Percentiles rank a stretch among this genome's conserved stretches.
Evolutionary conservation across 1,140 invertebrate species (phyloP).

Genomic region (Leptopilina boulardi): DNA sequence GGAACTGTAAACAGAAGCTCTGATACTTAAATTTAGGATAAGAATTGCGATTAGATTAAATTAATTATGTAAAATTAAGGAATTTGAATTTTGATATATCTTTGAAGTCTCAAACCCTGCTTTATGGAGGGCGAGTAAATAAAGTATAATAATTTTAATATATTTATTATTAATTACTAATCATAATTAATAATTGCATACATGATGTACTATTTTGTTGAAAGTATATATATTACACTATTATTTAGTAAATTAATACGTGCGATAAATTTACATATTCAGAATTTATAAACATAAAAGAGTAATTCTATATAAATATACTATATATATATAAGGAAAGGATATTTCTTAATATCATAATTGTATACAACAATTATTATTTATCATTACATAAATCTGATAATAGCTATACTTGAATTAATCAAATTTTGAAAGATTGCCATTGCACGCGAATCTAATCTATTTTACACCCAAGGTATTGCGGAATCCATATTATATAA

Average conservation of each 20-base stretch:
- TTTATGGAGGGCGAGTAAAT: too few relatives aligned
- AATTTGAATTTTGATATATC: too few relatives aligned
- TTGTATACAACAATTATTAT: neutral
- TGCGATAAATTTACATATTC: neutral
- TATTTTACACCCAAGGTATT: neutral
- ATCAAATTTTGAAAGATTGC: conserved; percentile 6
- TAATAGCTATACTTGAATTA: conserved; percentile 5
- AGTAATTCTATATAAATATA: neutral
- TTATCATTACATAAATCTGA: neutral
- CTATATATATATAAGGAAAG: too few relatives aligned
- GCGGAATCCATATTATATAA: neutral
- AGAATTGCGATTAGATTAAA: too few relatives aligned
- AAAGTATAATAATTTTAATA: too few relatives aligned
- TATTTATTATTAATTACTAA: neutral
- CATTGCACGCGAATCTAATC: neutral
- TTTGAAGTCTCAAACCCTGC: too few relatives aligned
- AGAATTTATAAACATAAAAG: neutral
- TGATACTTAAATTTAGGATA: too few relatives aligned
- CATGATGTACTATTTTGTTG: neutral
- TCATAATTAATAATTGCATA: neutral
- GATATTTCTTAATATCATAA: neutral
- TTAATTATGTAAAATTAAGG: too few relatives aligned
- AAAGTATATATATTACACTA: too few relatives aligned
- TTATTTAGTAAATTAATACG: neutral
- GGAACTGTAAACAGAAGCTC: too few relatives aligned